Evolutionary conservation across 2,797 vertebrate species (phyloP).

Genomic region (Austrolebias charrua): DNA sequence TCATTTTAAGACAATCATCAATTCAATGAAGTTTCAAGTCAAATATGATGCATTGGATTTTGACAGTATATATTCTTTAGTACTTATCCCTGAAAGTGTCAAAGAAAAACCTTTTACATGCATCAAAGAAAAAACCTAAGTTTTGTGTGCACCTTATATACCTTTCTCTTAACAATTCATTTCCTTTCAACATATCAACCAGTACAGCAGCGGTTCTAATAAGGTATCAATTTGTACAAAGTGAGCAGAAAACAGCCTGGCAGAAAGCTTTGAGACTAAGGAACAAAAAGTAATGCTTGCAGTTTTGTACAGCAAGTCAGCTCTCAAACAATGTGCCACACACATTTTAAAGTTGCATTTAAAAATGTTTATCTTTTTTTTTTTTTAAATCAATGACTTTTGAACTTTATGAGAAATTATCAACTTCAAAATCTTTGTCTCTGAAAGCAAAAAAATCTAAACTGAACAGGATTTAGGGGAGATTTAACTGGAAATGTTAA

Average conservation of each 20-base stretch:
- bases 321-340: conserved; percentile 1
- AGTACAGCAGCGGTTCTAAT: conserved; percentile 47
- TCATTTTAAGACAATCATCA: conserved; percentile 42
- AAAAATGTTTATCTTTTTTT: conserved; percentile 18
- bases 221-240: conserved; percentile 51
- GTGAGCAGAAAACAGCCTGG: conserved; percentile 53
- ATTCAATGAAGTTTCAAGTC: neutral
- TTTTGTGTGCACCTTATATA: conserved; percentile 8
- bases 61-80: neutral
- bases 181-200: conserved; percentile 24
- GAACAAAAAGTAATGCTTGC: conserved; percentile 18
- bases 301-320: conserved; percentile 29
- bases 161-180: conserved; percentile 35
- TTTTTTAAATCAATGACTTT: neutral
- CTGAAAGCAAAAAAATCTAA: neutral
- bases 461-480: conserved; percentile 2
- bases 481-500: too few relatives aligned
- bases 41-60: conserved; percentile 8
- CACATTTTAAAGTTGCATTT: conserved; percentile 9
- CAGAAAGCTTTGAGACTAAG: conserved; percentile 31
- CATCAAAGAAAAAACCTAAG: conserved; percentile 3
- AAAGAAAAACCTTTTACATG: neutral
- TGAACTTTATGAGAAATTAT: conserved; percentile 5
- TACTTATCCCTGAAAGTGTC: neutral
- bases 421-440: neutral